Evolutionary conservation across 2,797 vertebrate genomes (phyloP).

Genomic region (Tokudaia muenninki): DNA sequence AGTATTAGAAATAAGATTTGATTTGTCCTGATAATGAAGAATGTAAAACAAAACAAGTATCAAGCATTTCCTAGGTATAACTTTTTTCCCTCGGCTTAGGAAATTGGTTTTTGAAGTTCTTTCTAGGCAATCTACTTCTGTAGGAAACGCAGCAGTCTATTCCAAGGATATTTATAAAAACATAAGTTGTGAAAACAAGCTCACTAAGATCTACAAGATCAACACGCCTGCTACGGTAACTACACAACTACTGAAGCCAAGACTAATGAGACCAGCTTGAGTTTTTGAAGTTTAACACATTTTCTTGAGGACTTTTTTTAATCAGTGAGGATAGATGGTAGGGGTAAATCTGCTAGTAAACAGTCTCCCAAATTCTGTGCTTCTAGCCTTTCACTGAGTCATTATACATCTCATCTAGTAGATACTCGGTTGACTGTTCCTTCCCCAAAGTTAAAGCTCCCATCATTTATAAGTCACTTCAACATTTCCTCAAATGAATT

Average conservation of each 20-base stretch:
- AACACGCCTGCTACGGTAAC: not conserved
- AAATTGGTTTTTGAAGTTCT: not conserved
- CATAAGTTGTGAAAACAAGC: not conserved
- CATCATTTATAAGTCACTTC: not conserved
- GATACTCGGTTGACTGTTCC: not conserved
- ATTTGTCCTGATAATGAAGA: slow-evolving; percentile 32
- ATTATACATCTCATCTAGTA: not conserved
- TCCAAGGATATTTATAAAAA: slow-evolving; percentile 39
- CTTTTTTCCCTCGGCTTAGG: not conserved
- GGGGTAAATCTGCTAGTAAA: not conserved
- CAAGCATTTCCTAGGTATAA: not conserved
- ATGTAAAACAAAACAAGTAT: not conserved
- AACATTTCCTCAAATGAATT: not conserved
- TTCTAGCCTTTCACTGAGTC: not conserved
- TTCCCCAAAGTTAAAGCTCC: not conserved
- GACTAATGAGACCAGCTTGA: not conserved
- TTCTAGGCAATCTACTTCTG: not conserved
- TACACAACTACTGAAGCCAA: not conserved
- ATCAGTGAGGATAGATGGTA: not conserved
- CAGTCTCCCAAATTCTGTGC: not conserved
- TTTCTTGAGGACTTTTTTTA: not conserved
- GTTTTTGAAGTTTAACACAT: not conserved
- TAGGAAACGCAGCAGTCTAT: not conserved
- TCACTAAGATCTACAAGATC: not conserved
- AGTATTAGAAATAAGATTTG: slow-evolving; percentile 52